These are phyloP conservation scores for Bellardia pandia DNA, from an alignment of 2,888 invertebrate genomes.

Conservation along the genomic window DNA sequence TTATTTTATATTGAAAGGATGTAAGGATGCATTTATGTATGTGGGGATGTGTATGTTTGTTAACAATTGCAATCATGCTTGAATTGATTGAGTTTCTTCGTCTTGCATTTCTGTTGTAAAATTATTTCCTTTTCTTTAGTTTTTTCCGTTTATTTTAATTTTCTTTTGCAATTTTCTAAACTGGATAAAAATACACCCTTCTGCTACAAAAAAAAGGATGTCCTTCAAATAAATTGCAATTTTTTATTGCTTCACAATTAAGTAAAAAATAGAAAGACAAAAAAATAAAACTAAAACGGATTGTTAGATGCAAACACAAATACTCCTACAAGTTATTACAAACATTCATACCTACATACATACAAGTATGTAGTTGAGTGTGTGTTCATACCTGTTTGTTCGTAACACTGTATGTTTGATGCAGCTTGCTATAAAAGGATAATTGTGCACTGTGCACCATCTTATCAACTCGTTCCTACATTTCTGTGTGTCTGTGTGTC, in stretches of 20 bases:
- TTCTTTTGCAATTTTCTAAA: constrained; percentile 25
- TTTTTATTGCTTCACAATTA: constrained; percentile 81
- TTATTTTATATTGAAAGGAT: constrained; percentile 30
- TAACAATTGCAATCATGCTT: constrained; percentile 77
- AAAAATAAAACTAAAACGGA: constrained; percentile 45
- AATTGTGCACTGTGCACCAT: constrained; percentile 1
- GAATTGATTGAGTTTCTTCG: constrained; percentile 75
- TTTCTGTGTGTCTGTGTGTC: neutral
- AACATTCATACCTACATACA: neutral
- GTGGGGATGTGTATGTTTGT: constrained; percentile 10
- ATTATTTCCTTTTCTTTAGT: constrained; percentile 38
- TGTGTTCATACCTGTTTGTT: neutral
- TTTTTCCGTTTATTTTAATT: constrained; percentile 22
- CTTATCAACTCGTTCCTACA: constrained; percentile 6
- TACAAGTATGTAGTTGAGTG: neutral
- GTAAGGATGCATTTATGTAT: neutral
- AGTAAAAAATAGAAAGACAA: constrained; percentile 73
- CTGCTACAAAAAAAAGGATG: constrained; percentile 72
- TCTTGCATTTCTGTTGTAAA: constrained; percentile 44
- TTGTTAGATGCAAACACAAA: constrained; percentile 4
- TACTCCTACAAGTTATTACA: neutral
- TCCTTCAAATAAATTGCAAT: constrained; percentile 81
- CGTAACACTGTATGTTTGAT: neutral
- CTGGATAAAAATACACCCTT: constrained; percentile 48
- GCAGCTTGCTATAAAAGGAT: constrained; percentile 54